phyloP scores from a whole-genome alignment of 2,888 invertebrate genomes.

The Megastigmus dorsalis region DNA sequence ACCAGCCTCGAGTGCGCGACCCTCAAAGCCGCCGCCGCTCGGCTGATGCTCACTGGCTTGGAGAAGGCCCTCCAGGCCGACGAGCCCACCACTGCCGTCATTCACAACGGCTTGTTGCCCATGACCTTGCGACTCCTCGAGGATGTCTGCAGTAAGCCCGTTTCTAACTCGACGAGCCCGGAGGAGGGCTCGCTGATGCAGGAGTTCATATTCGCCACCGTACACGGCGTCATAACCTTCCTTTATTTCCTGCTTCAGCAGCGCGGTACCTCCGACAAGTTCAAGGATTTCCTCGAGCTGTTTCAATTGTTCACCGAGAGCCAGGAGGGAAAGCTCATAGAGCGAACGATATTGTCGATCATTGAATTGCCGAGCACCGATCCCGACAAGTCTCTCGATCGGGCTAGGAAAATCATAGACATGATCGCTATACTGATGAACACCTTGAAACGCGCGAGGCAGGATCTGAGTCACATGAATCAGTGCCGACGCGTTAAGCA shows the following conservation, averaged over 20 bases:
- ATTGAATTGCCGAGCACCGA: slow-evolving; percentile 76
- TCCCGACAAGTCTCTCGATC: slow-evolving; percentile 70
- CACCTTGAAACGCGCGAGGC: slow-evolving; percentile 78
- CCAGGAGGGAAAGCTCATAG: slow-evolving; percentile 77
- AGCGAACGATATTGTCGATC: slow-evolving; percentile 77
- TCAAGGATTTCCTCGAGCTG: slow-evolving; percentile 77
- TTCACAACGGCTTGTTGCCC: slow-evolving; percentile 79
- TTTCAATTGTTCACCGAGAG: slow-evolving; percentile 79
- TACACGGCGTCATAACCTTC: slow-evolving; percentile 78
- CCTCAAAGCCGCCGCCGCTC: slow-evolving; percentile 77
- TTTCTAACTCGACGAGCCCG: slow-evolving; percentile 50
- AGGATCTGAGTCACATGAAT: slow-evolving; percentile 77
- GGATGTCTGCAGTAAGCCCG: slow-evolving; percentile 74
- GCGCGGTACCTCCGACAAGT: slow-evolving; percentile 74
- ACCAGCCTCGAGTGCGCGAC: slow-evolving; percentile 73
- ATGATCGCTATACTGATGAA: slow-evolving; percentile 77
- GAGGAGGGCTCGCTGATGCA: slow-evolving; percentile 77
- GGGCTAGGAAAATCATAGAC: slow-evolving; percentile 77
- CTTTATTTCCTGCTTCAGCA: slow-evolving; percentile 79
- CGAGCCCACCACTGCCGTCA: slow-evolving; percentile 77
- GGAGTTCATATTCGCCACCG: slow-evolving; percentile 79
- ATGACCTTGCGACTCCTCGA: slow-evolving; percentile 79
- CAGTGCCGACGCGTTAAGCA: slow-evolving; percentile 77
- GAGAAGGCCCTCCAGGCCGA: slow-evolving; percentile 77
- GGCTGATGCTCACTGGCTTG: slow-evolving; percentile 77